These are phyloP conservation scores for Xestia sexstrigata DNA, from an alignment of 2,888 invertebrate species.

Conservation along the genomic window DNA sequence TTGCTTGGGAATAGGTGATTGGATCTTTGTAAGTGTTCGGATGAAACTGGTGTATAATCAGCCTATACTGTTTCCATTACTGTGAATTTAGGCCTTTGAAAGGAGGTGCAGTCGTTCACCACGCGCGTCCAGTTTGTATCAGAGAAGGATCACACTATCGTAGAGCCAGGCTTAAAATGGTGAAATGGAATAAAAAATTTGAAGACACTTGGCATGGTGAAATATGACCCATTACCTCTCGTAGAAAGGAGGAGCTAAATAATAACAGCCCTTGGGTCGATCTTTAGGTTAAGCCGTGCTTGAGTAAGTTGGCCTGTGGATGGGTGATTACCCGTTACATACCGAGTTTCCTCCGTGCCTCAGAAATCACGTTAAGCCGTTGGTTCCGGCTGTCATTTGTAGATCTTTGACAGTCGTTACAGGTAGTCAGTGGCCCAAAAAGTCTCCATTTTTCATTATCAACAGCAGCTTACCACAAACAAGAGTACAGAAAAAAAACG, in stretches of 20 bases:
- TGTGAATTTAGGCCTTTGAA: background rate
- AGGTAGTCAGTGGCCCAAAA: too few species aligned
- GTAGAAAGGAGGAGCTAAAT: background rate
- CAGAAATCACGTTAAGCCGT: too few species aligned
- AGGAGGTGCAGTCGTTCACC: background rate
- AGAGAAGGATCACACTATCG: background rate
- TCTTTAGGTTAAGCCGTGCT: too few species aligned
- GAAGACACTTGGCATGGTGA: background rate
- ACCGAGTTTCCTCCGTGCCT: too few species aligned
- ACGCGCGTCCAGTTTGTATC: background rate
- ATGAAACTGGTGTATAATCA: background rate
- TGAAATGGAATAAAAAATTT: background rate
- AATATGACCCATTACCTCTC: background rate
- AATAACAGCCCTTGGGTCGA: too few species aligned
- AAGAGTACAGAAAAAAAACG: background rate
- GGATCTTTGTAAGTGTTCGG: constrained; percentile 3
- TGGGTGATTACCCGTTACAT: too few species aligned
- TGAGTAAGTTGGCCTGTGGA: too few species aligned
- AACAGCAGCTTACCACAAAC: background rate
- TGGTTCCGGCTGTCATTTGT: too few species aligned
- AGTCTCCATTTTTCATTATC: too few species aligned
- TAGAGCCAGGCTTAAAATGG: background rate
- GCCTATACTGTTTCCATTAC: background rate
- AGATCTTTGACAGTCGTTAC: too few species aligned
- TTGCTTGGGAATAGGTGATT: constrained; percentile 11